A percentile compares a stretch with the other conserved stretches of the same genome.
phyloP scores from a whole-genome alignment of 2,888 invertebrate genomes.

The Nemoura dubitans region DNA sequence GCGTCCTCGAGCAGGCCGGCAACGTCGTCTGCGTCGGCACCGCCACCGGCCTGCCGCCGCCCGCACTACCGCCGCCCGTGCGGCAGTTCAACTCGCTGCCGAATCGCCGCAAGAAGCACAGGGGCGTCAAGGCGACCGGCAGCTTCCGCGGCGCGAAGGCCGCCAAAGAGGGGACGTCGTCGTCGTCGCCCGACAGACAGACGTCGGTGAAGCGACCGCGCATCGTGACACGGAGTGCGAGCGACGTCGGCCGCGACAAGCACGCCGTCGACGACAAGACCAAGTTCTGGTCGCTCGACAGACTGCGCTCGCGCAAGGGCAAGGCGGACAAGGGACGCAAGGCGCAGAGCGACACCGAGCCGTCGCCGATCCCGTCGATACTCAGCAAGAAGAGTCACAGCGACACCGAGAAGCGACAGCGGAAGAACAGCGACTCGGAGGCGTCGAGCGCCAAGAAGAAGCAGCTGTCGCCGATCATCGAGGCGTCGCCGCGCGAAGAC shows the following conservation, averaged over 20 bases:
- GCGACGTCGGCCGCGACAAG: conserved; percentile 64
- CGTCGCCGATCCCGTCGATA: conserved; percentile 39
- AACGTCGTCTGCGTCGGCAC: conserved; percentile 70
- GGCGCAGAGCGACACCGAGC: conserved; percentile 61
- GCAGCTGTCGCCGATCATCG: conserved; percentile 82
- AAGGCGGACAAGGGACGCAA: conserved; percentile 10
- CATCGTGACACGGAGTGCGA: conserved; percentile 58
- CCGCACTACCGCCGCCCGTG: neutral
- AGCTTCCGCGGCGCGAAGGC: conserved; percentile 41
- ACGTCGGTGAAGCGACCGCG: conserved; percentile 29
- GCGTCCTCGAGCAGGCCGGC: conserved; percentile 76
- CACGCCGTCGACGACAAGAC: conserved; percentile 21
- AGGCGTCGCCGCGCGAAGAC: conserved; percentile 76
- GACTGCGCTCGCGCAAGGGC: conserved; percentile 32
- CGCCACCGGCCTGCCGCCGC: conserved; percentile 51
- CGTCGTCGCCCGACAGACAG: conserved; percentile 40
- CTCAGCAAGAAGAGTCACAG: conserved; percentile 66
- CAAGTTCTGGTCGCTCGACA: conserved; percentile 44
- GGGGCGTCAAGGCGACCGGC: conserved; percentile 15
- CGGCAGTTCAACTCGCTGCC: conserved; percentile 47
- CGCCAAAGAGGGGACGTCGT: conserved; percentile 27
- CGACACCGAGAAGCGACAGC: conserved; percentile 67
- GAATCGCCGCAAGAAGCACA: conserved; percentile 38
- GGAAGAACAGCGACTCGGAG: conserved; percentile 59
- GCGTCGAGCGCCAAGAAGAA: conserved; percentile 64